Evolutionary conservation across 2,113 vertebrate genomes (phyloP).

Genomic region (Noturus placidus): DNA sequence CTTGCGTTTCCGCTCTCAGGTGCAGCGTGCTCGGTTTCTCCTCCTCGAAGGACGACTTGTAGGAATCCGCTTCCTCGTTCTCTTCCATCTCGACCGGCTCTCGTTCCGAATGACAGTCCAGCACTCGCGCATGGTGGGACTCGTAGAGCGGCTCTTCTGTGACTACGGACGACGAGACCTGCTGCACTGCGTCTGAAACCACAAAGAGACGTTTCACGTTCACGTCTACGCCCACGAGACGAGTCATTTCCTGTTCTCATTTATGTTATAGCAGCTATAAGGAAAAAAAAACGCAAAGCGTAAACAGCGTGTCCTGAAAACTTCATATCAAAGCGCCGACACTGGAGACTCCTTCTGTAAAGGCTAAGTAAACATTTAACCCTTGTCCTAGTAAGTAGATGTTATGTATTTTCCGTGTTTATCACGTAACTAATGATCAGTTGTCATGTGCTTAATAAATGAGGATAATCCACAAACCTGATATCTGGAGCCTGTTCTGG

Average conservation of each 20-base stretch:
- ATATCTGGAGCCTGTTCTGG: not conserved
- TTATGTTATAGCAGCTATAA: not conserved
- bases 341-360: not conserved
- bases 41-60: not conserved
- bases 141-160: slow-evolving; percentile 4
- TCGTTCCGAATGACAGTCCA: too few relatives aligned
- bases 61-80: not conserved
- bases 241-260: not conserved
- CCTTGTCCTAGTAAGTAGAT: not conserved
- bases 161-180: slow-evolving; percentile 14
- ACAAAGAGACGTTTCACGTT: not conserved
- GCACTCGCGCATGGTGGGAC: not conserved
- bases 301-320: not conserved
- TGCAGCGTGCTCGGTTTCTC: slow-evolving; percentile 9
- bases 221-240: not conserved
- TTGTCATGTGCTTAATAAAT: not conserved
- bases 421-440: not conserved
- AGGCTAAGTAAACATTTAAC: not conserved
- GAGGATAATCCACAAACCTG: slow-evolving; percentile 13
- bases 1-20: not conserved
- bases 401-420: not conserved
- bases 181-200: slow-evolving; percentile 36
- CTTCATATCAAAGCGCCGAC: not conserved
- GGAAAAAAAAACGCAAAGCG: not conserved
- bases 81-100: not conserved